A percentile compares a stretch with the other conserved stretches of the same genome.
Evolutionary conservation across 2,797 vertebrate species (phyloP).

Genomic region (Oryzias dopingdopingensis): DNA sequence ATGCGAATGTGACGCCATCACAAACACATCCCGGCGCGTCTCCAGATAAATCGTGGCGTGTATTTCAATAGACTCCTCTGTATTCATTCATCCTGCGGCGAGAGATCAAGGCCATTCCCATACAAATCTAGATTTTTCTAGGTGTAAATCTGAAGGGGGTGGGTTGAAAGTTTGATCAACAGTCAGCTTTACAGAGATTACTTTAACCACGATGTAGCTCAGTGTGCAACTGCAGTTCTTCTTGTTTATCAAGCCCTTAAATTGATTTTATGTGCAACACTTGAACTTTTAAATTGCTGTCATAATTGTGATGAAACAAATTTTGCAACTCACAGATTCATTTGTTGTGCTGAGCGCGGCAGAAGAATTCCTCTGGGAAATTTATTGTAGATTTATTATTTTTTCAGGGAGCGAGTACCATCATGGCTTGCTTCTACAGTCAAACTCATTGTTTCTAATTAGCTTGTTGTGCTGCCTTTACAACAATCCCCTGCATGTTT

Average conservation of each 20-base stretch:
- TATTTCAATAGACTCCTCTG: slow-evolving; percentile 5
- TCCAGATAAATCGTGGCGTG: slow-evolving; percentile 6
- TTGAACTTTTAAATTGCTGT: background rate
- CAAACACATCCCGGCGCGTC: slow-evolving; percentile 14
- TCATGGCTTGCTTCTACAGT: slow-evolving; percentile 2
- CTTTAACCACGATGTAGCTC: background rate
- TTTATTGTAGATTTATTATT: slow-evolving; percentile 11
- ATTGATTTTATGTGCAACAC: background rate
- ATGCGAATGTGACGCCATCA: background rate
- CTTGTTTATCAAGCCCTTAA: no score
- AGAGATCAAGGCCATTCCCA: background rate
- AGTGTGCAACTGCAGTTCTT: slow-evolving; percentile 3
- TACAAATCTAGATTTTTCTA: background rate
- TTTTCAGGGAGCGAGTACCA: slow-evolving; percentile 6
- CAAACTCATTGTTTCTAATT: slow-evolving; percentile 41
- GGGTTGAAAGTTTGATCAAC: slow-evolving; percentile 38
- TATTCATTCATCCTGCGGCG: slow-evolving; percentile 1
- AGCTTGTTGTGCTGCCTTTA: slow-evolving; percentile 35
- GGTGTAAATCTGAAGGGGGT: background rate
- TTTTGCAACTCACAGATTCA: background rate
- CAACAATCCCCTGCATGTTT: slow-evolving; percentile 20
- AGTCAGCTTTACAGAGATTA: slow-evolving; percentile 24
- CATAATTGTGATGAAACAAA: background rate
- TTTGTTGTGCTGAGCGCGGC: slow-evolving; percentile 5
- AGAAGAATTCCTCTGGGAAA: slow-evolving; percentile 4